Evolutionary conservation across 1,140 invertebrate species (phyloP).

Genomic region (Episyrphus balteatus): DNA sequence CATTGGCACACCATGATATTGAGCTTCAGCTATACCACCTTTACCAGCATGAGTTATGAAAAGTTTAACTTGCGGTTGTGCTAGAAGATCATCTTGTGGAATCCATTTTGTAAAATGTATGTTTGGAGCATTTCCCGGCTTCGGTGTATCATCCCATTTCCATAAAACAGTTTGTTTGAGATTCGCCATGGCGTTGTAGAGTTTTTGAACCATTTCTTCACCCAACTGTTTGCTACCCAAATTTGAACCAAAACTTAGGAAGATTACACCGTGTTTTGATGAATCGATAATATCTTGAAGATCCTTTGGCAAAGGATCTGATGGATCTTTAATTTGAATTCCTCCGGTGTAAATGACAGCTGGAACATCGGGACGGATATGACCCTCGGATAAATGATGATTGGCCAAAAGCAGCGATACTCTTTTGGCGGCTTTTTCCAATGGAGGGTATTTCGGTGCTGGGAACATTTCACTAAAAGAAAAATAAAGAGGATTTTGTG

Average conservation of each 20-base stretch:
- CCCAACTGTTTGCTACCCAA: constrained; percentile 43
- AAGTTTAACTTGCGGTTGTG: constrained; percentile 52
- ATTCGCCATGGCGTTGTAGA: constrained; percentile 43
- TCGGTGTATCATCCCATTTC: constrained; percentile 53
- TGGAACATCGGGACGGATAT: constrained; percentile 32
- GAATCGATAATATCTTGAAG: constrained; percentile 44
- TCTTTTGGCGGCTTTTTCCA: constrained; percentile 16
- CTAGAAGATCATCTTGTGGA: constrained; percentile 58
- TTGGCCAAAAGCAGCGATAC: constrained; percentile 27
- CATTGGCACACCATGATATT: constrained; percentile 57
- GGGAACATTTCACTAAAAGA: constrained; percentile 11
- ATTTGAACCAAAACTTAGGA: constrained; percentile 53
- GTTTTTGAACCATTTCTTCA: constrained; percentile 36
- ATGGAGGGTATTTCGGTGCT: constrained; percentile 4
- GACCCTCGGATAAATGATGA: constrained; percentile 28
- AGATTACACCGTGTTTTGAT: constrained; percentile 44
- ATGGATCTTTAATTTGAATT: constrained; percentile 34
- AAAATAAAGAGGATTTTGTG: neutral
- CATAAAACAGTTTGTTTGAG: constrained; percentile 51
- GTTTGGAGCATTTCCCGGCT: constrained; percentile 46
- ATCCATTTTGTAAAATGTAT: constrained; percentile 54
- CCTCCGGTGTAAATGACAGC: constrained; percentile 37
- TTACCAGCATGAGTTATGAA: constrained; percentile 64
- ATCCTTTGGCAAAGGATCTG: constrained; percentile 34
- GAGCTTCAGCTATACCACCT: constrained; percentile 56